Conservation (phyloP, 1,140 invertebrate species). For the Phymastichus coffea region DNA sequence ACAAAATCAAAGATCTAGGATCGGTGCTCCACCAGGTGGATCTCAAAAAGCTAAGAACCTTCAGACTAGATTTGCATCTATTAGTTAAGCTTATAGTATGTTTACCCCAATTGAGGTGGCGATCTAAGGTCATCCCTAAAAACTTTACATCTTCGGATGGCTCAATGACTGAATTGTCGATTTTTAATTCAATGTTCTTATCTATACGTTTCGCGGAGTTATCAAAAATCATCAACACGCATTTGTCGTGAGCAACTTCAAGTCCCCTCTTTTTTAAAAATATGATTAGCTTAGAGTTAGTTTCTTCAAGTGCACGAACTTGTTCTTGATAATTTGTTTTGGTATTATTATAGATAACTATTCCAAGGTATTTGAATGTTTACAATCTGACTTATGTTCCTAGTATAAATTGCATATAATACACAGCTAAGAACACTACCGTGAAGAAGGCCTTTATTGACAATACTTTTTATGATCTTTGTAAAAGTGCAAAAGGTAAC, state of each 20-base stretch:
- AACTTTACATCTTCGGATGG: slow-evolving; percentile 20
- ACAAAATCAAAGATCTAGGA: slow-evolving; percentile 12
- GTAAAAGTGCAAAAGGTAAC: too few species aligned
- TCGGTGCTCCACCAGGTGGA: slow-evolving; percentile 30
- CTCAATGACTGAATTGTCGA: not conserved
- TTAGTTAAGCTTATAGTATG: slow-evolving; percentile 16
- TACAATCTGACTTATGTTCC: not conserved
- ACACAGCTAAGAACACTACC: too few species aligned
- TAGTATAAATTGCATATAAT: too few species aligned
- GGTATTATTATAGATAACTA: not conserved
- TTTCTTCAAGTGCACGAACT: not conserved
- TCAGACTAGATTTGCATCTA: slow-evolving; percentile 20
- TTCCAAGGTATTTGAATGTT: not conserved
- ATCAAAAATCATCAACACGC: too few species aligned
- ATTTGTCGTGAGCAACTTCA: not conserved
- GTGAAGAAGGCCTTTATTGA: too few species aligned
- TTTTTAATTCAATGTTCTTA: not conserved
- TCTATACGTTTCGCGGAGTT: not conserved
- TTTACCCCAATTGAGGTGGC: slow-evolving; percentile 18
- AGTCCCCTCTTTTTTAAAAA: slow-evolving; percentile 5
- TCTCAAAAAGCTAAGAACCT: slow-evolving; percentile 26
- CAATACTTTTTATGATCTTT: too few species aligned
- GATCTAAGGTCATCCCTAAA: slow-evolving; percentile 28
- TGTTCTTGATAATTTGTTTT: not conserved
- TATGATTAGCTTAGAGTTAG: too few species aligned